phyloP scores from a whole-genome alignment of 1,140 invertebrate genomes.

The Scaptomyza graminum region DNA sequence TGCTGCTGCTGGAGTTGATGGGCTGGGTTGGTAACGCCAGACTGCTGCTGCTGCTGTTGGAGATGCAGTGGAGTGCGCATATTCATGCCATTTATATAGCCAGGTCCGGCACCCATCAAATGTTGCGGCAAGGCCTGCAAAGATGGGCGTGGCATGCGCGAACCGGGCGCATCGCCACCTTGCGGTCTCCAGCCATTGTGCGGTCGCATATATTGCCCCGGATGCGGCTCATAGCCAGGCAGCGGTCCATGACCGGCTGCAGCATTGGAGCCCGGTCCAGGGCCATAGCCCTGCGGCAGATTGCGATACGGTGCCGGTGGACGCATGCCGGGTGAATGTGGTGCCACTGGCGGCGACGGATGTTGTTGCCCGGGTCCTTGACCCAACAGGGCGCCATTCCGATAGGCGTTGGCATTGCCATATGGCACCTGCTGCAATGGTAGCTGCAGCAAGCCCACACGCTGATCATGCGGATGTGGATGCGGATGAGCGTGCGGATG shows the following conservation, averaged over 20 bases:
- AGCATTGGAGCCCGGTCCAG: slow-evolving; percentile 28
- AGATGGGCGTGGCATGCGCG: slow-evolving; percentile 72
- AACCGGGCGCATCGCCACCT: slow-evolving; percentile 41
- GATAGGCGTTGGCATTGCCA: slow-evolving; percentile 47
- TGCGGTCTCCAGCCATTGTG: slow-evolving; percentile 72
- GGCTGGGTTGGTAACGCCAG: slow-evolving; percentile 15
- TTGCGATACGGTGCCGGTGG: slow-evolving; percentile 56
- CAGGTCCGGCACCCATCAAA: slow-evolving; percentile 60
- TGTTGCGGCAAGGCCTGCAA: slow-evolving; percentile 68
- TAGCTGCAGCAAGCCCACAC: slow-evolving; percentile 64
- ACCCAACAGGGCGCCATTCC: slow-evolving; percentile 61
- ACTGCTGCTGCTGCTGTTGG: slow-evolving; percentile 44
- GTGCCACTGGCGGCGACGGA: slow-evolving; percentile 29
- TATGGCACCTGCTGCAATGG: slow-evolving; percentile 46
- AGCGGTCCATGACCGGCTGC: slow-evolving; percentile 3
- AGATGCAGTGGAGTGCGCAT: slow-evolving; percentile 56
- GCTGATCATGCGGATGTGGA: slow-evolving; percentile 58
- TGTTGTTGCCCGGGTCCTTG: slow-evolving; percentile 44
- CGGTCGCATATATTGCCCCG: slow-evolving; percentile 60
- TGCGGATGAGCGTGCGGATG: slow-evolving; percentile 44
- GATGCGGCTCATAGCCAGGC: slow-evolving; percentile 46
- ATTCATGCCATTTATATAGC: slow-evolving; percentile 72
- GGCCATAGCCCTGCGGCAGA: slow-evolving; percentile 52
- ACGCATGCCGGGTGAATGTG: slow-evolving; percentile 51
- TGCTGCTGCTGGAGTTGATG: slow-evolving; percentile 2